Conservation (phyloP, 1,140 invertebrate species). For the Drosophila ironensis region DNA sequence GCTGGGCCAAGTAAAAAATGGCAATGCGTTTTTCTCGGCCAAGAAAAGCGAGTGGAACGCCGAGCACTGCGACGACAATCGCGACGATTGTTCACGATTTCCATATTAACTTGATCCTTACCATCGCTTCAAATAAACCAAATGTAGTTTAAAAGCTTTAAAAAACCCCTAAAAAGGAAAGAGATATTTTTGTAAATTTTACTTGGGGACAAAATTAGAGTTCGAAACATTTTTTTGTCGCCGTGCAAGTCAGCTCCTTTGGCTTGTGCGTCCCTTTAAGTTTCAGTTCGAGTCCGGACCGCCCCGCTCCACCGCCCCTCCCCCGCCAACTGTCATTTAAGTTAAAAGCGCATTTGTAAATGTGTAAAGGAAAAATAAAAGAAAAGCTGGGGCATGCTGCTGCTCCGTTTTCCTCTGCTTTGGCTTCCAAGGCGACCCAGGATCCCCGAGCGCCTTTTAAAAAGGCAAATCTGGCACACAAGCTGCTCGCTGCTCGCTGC, state of each 20-base stretch:
- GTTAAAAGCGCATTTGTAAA: slow-evolving; percentile 78
- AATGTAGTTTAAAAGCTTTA: no score
- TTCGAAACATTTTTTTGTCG: background rate
- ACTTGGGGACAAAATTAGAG: no score
- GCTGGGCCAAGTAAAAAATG: slow-evolving; percentile 57
- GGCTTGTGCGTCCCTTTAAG: no score
- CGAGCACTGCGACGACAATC: background rate
- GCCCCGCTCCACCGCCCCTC: background rate
- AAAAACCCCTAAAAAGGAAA: no score
- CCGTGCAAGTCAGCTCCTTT: no score
- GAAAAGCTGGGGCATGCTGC: background rate
- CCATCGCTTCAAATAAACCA: no score
- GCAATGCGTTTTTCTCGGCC: slow-evolving; percentile 54
- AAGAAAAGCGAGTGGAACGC: slow-evolving; percentile 1
- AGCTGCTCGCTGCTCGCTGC: slow-evolving; percentile 4
- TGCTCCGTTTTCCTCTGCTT: background rate
- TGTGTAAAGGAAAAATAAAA: background rate
- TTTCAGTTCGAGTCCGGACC: no score
- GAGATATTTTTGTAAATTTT: no score
- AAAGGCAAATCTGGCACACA: slow-evolving; percentile 62
- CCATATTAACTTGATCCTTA: no score
- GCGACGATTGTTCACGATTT: no score
- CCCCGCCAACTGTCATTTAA: slow-evolving; percentile 60
- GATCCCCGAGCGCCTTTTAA: slow-evolving; percentile 67
- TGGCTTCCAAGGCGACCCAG: no score